Evolutionary conservation across 1,140 invertebrate species (phyloP).

Genomic region (Philopotamus ludificatus): DNA sequence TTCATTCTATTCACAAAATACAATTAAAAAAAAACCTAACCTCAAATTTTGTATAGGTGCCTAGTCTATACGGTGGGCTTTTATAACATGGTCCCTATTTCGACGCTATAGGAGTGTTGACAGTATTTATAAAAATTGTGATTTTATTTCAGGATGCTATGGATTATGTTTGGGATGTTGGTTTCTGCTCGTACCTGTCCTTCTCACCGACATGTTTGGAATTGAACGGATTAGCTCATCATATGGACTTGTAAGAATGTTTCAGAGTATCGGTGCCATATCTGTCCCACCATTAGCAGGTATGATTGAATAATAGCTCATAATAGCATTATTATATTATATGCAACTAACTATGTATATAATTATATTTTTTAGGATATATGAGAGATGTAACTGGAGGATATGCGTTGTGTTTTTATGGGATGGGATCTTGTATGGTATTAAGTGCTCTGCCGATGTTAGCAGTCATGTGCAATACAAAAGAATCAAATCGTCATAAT

Average conservation of each 20-base stretch:
- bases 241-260: slow-evolving; percentile 72
- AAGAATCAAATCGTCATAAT: neutral
- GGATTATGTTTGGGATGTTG: slow-evolving; percentile 71
- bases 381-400: slow-evolving; percentile 68
- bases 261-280: slow-evolving; percentile 72
- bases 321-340: no score
- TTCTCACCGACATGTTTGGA: slow-evolving; percentile 71
- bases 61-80: no score
- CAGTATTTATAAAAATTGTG: neutral
- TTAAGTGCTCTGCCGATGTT: slow-evolving; percentile 65
- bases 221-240: slow-evolving; percentile 71
- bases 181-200: slow-evolving; percentile 71
- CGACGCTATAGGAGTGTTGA: no score
- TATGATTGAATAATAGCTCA: no score
- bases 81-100: no score
- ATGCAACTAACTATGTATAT: neutral
- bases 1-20: no score
- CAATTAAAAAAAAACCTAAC: no score
- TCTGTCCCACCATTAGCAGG: slow-evolving; percentile 69
- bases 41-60: no score
- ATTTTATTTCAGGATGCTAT: slow-evolving; percentile 57
- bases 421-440: slow-evolving; percentile 75
- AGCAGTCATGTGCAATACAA: slow-evolving; percentile 15
- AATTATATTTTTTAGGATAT: slow-evolving; percentile 59
- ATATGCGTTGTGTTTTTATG: slow-evolving; percentile 69